Conservation (phyloP, 2,113 vertebrate species). For the Vanacampus margaritifer region DNA sequence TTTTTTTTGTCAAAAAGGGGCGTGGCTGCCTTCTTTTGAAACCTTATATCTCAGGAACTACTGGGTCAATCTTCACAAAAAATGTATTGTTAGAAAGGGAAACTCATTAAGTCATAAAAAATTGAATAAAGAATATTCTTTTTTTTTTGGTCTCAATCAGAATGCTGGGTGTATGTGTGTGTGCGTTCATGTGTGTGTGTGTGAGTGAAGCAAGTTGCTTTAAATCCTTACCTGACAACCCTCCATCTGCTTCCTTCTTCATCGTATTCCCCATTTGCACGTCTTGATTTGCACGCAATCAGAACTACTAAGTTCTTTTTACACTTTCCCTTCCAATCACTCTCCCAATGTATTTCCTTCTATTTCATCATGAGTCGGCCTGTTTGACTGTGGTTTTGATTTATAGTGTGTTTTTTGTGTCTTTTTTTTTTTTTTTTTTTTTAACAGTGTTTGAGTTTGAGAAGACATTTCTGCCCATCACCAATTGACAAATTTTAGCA, state of each 20-base stretch:
- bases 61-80: too few relatives aligned
- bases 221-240: slow-evolving; percentile 24
- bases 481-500: too few relatives aligned
- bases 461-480: too few relatives aligned
- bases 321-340: slow-evolving; percentile 31
- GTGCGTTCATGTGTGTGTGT: too few relatives aligned
- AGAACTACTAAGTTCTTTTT: not conserved
- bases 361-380: slow-evolving; percentile 51
- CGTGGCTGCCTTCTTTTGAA: too few relatives aligned
- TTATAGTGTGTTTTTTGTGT: not conserved
- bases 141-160: slow-evolving; percentile 18
- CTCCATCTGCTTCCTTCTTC: slow-evolving; percentile 19
- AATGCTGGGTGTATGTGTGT: slow-evolving; percentile 9
- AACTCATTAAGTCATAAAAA: too few relatives aligned
- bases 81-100: too few relatives aligned
- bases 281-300: slow-evolving; percentile 22
- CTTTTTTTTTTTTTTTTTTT: too few relatives aligned
- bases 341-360: slow-evolving; percentile 48
- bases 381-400: slow-evolving; percentile 13
- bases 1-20: too few relatives aligned
- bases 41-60: too few relatives aligned
- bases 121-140: too few relatives aligned
- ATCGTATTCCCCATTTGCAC: not conserved
- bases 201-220: not conserved
- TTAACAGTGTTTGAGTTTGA: not conserved